phyloP scores from a whole-genome alignment of 1,140 invertebrate genomes.

The Pseudoatta argentina region DNA sequence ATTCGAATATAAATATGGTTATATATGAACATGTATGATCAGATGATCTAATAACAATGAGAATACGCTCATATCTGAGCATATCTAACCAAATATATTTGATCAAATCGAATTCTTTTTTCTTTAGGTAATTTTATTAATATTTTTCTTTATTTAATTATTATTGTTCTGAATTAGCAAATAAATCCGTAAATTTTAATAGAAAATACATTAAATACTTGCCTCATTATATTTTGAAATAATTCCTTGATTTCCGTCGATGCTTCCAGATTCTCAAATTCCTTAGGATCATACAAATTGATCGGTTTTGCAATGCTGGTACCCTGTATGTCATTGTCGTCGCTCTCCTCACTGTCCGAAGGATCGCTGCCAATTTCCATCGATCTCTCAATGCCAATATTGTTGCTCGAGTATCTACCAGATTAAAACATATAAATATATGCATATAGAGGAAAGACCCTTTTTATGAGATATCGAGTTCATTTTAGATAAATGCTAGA shows the following conservation, averaged over 20 bases:
- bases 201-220: background rate
- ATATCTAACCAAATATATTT: too few relatives aligned
- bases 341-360: constrained; percentile 82
- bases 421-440: background rate
- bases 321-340: constrained; percentile 82
- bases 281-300: constrained; percentile 93
- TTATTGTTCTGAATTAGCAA: background rate
- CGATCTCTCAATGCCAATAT: constrained; percentile 75
- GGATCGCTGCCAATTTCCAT: constrained; percentile 81
- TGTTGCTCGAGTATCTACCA: constrained; percentile 63
- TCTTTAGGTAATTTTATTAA: background rate
- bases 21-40: too few relatives aligned
- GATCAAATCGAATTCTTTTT: too few relatives aligned
- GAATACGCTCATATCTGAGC: too few relatives aligned
- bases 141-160: background rate
- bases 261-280: constrained; percentile 94
- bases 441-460: background rate
- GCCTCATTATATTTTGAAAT: constrained; percentile 97
- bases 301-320: constrained; percentile 84
- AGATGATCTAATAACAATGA: too few relatives aligned
- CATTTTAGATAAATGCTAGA: too few relatives aligned
- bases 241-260: constrained; percentile 95
- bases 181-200: background rate
- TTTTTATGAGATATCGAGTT: too few relatives aligned
- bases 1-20: too few relatives aligned